These are phyloP conservation scores for Agrypnia vestita DNA, from an alignment of 1,140 invertebrate species.

Conservation along the genomic window DNA sequence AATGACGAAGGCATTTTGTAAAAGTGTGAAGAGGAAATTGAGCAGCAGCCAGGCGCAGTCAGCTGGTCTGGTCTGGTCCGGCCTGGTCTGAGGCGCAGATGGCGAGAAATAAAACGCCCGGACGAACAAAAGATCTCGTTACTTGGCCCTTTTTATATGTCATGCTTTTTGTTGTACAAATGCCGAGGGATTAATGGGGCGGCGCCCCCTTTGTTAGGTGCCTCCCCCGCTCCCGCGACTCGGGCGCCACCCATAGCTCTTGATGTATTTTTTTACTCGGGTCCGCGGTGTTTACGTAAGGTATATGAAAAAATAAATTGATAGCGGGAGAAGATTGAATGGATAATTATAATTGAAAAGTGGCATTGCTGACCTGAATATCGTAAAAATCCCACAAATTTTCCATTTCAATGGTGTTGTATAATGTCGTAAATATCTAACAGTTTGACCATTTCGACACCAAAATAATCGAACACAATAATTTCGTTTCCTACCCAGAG, in stretches of 20 bases:
- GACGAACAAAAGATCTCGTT: constrained; percentile 57
- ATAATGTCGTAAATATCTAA: too few species aligned
- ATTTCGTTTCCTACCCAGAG: too few species aligned
- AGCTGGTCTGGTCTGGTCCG: too few species aligned
- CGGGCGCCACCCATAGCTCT: not conserved
- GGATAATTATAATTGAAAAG: constrained; percentile 22
- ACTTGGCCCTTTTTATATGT: constrained; percentile 57
- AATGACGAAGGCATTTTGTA: too few species aligned
- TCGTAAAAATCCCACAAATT: too few species aligned
- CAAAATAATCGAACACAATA: too few species aligned
- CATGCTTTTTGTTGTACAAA: constrained; percentile 60
- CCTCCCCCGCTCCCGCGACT: not conserved
- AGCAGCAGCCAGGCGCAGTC: too few species aligned
- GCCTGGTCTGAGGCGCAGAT: constrained; percentile 23
- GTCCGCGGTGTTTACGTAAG: not conserved
- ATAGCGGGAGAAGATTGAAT: constrained; percentile 17
- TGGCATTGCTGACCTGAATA: not conserved
- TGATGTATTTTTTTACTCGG: not conserved
- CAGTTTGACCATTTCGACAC: too few species aligned
- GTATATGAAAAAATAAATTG: constrained; percentile 22
- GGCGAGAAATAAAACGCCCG: constrained; percentile 43
- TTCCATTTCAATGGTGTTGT: too few species aligned
- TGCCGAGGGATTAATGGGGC: constrained; percentile 58
- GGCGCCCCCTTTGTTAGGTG: constrained; percentile 45
- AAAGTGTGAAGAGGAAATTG: too few species aligned